A percentile compares a stretch with the other conserved stretches of the same genome.
Evolutionary conservation across 2,797 vertebrate species (phyloP).

Genomic region (Karalla daura): DNA sequence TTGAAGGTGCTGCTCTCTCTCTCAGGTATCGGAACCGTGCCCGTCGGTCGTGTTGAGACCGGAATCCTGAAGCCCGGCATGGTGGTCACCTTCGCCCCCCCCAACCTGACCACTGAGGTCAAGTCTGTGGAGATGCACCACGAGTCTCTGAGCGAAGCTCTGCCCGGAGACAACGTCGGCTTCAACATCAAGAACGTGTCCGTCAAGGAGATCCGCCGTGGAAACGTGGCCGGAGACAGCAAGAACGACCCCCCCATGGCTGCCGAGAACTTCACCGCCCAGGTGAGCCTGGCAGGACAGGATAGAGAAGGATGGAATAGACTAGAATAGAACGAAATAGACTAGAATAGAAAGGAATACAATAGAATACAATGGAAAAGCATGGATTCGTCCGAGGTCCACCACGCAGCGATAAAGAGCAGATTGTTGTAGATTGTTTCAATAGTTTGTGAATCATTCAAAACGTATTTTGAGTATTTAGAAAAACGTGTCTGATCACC

Average conservation of each 20-base stretch:
- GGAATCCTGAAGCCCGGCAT: constrained; percentile 85
- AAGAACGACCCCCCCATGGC: constrained; percentile 83
- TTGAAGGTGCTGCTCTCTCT: too few species aligned
- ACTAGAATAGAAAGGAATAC: too few species aligned
- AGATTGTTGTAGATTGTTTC: too few species aligned
- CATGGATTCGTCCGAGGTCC: too few species aligned
- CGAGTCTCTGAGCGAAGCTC: constrained; percentile 80
- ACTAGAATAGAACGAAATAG: too few species aligned
- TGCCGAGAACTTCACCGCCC: constrained; percentile 80
- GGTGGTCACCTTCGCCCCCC: constrained; percentile 85
- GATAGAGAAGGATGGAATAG: too few species aligned
- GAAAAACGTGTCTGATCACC: too few species aligned
- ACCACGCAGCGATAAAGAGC: too few species aligned
- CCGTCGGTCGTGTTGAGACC: constrained; percentile 85
- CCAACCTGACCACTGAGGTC: constrained; percentile 85
- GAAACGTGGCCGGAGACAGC: constrained; percentile 85
- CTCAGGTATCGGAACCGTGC: constrained; percentile 86
- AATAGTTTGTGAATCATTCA: too few species aligned
- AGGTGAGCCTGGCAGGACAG: constrained; percentile 72
- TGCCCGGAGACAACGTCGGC: constrained; percentile 85
- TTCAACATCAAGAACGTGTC: constrained; percentile 90
- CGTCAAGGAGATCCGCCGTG: constrained; percentile 85
- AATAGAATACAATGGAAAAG: too few species aligned
- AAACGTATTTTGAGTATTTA: too few species aligned
- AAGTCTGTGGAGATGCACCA: constrained; percentile 90